Evolutionary conservation across 2,113 vertebrate genomes (phyloP), one percentile per base, ranked within the genome.

Genomic region (Laticauda colubrina): DNA sequence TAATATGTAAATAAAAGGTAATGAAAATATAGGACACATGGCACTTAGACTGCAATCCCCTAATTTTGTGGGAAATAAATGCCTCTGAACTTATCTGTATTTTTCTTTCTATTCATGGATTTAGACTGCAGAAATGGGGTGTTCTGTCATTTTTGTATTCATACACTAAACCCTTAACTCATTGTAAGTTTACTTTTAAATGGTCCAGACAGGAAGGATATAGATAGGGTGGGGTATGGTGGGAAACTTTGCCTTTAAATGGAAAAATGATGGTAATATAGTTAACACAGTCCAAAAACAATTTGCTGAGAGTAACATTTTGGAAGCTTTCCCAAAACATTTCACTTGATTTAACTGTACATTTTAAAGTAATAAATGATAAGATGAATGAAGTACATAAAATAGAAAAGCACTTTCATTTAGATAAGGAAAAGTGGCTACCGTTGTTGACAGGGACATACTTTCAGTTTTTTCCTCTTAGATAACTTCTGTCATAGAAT

Each of bases 151-250:
- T 97, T 95, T 94, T 94, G 92, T 94, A 95, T 95, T 91, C 96
- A 94, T 96, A 97, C 96, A 91, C 94, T 96, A 93, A 93, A 96
- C 92, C 93, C 96, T 95, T 95, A 56, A 95, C 94, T 96, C 51
- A n/a, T 91, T 94, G 94, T 88, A 59, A 94, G 53, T 95, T 96
- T 98, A 97, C 97, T 97, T 97, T 97, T 96, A 97, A 93, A 91
- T 95, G 93, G 93, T 61, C 91, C 55, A 88, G 94, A 43, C 97
- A 98, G 97, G 97, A 98, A 98, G 98, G 98, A 97, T 97, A 91
- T 94, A 90, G 96, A 93, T 92, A 92, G 94, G 97, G 97, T 97
- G 97, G 97, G 93, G 97, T 92, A 24, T 57, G 88, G 20, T 93
- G 48, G 51, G 85, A 87, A 87, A 53, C 24, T 61, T 61, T 64